Evolutionary conservation across 2,113 vertebrate species (phyloP), one percentile per base, ranked within the genome.

Genomic region (Pomatostomus ruficeps): DNA sequence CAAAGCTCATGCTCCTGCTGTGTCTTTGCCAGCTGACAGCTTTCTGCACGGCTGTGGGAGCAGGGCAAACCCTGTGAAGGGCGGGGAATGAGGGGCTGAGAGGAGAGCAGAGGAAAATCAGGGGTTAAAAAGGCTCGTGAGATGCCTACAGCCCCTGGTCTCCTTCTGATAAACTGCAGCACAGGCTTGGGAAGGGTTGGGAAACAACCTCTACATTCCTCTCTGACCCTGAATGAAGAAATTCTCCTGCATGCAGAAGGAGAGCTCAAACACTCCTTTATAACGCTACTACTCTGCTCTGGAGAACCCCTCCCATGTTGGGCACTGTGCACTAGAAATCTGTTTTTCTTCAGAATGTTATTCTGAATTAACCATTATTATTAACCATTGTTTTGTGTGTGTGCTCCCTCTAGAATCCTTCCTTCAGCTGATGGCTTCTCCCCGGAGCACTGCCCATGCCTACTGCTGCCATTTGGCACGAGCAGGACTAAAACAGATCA

Each of bases 391-490:
- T 63, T 62, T 22, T 59, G 52, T 62, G 59, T 35, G 51, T 0
- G 0, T 38, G 35, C 43, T 49, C 2, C 65, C 36, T 55, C 38
- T 38, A 43, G 48, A 90, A 82, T 29, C 40, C n/a, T 72, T 68
- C 77, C 88, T 78, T 51, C 57, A 68, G 67, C 67, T 52, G 46
- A 28, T 43, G 55, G 72, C 68, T 84, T 81, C 55, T 74, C 42
- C 75, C 54, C 51, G 43, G 21, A 79, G 35, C 58, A 40, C 62
- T 89, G 72, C 63, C 48, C 42, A 36, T 80, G 67, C 84, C 83
- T 68, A 45, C 66, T 48, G 89, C 94, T 93, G 85, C 78, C 92
- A 86, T 85, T 95, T 82, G 85, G 61, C 40, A 36, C 59, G 78
- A 87, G 75, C 85, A 85, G 93, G 54, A 45, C 89, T 7, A 21